Base-by-base conservation (phyloP, 2,888 invertebrate genomes). In the Auanema freiburgensis region DNA sequence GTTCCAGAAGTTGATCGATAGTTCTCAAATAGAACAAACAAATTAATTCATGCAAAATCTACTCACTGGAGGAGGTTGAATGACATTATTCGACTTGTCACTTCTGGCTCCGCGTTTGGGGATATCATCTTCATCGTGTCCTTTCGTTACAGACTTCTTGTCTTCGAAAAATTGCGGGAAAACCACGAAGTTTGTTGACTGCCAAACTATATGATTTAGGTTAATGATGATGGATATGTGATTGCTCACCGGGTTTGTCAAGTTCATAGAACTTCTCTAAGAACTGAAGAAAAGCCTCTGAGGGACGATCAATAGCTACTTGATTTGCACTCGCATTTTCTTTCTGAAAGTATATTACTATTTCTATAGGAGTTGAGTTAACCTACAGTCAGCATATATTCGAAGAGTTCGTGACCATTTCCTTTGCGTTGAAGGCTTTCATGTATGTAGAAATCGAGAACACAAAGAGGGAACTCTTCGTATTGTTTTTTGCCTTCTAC, bases 291-390 rank as follows among this genome's bases (percentile, higher is more conserved):
- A 96, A 90, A 84, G 93, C 93, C 51, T 90, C 88, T 0, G 95
- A 95, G 0, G 96, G 97, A 46, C 92, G 89, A 85, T 97, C 96
- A 69, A 96, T 90, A 0, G 97, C 94, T 78, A 95, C 86, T 83
- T 75, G 63, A 8, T 66, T 61, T 0, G 75, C 71, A 5, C 33
- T 41, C 1, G 69, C 57, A 24, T 66, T 62, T 59, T 78, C 80
- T 11, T 66, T 59, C 73, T 74, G 57, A 41, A 75, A 44, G 4
- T 16, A 57, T 21, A 6, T n/a, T 50, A n/a, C n/a, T 44, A 46
- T 46, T 46, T 46, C 4, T 5, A 18, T 43, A 43, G 43, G 43
- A 12, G 11, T 43, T 43, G 14, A 43, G 14, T 18, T 21, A 46
- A 24, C 41, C 85, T 85, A 92, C 92, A 84, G 88, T 82, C 11